Evolutionary conservation across 1,140 invertebrate genomes (phyloP).

Genomic region (Antheraea mylitta): DNA sequence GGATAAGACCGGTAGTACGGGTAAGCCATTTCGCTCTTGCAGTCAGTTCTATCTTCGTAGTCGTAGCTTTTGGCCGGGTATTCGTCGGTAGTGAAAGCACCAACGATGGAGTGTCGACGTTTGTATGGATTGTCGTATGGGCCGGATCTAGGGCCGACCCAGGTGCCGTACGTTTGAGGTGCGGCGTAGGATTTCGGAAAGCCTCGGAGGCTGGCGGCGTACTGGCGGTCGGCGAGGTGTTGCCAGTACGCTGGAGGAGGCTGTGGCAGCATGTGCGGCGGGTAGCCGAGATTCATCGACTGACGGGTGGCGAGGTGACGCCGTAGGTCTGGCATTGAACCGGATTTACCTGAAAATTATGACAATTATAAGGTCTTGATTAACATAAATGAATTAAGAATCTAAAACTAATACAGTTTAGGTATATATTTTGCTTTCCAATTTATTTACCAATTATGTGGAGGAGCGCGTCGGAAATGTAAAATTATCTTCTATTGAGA

Average conservation of each 20-base stretch:
- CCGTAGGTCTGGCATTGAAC: constrained; percentile 80
- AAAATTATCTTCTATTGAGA: no score
- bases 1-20: constrained; percentile 54
- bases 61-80: constrained; percentile 61
- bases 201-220: constrained; percentile 59
- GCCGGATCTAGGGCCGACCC: constrained; percentile 60
- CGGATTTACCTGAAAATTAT: constrained; percentile 74
- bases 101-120: constrained; percentile 62
- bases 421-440: no score
- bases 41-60: constrained; percentile 62
- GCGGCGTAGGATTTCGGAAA: constrained; percentile 49
- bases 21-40: constrained; percentile 68
- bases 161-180: constrained; percentile 62
- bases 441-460: no score
- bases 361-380: background rate
- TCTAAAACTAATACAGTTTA: no score
- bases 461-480: no score
- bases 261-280: constrained; percentile 47
- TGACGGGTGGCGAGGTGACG: constrained; percentile 66
- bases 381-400: no score
- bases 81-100: constrained; percentile 61
- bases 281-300: constrained; percentile 59
- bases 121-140: constrained; percentile 64
- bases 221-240: constrained; percentile 63
- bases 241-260: constrained; percentile 70